phyloP scores from a whole-genome alignment of 1,140 invertebrate genomes.

The Gonatopus flavifemur region DNA sequence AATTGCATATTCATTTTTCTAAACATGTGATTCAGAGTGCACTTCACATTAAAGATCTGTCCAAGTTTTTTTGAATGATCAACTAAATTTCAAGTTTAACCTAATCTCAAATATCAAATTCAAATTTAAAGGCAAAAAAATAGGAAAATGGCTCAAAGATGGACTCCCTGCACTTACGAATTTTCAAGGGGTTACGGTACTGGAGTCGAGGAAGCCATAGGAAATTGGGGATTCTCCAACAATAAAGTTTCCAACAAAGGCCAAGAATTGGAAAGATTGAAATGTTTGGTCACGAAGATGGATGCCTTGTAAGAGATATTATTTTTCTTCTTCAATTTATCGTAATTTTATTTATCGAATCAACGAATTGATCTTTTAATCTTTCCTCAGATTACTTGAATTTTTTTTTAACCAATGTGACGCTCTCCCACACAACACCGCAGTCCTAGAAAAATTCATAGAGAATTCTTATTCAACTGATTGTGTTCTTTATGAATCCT shows the following conservation, averaged over 20 bases:
- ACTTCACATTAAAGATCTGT: too few relatives aligned
- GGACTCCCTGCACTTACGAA: constrained; percentile 28
- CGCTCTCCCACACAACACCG: background rate
- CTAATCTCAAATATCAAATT: too few relatives aligned
- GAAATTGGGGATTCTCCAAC: constrained; percentile 52
- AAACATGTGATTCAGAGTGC: too few relatives aligned
- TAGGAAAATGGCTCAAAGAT: too few relatives aligned
- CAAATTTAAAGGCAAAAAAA: too few relatives aligned
- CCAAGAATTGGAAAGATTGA: constrained; percentile 38
- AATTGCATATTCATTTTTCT: too few relatives aligned
- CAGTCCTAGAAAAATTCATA: background rate
- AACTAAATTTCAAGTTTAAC: too few relatives aligned
- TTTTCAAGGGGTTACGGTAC: constrained; percentile 40
- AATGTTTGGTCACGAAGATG: constrained; percentile 42
- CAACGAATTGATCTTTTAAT: too few relatives aligned
- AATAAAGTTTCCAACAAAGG: constrained; percentile 30
- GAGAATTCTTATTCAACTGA: too few relatives aligned
- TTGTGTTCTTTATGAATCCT: too few relatives aligned
- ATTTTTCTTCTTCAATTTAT: background rate
- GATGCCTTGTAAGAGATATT: constrained; percentile 36
- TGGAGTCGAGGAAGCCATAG: constrained; percentile 45
- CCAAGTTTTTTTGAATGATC: too few relatives aligned
- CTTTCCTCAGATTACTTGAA: too few relatives aligned
- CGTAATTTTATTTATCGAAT: background rate
- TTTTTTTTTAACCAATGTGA: background rate